phyloP scores from a whole-genome alignment of 2,113 vertebrate genomes.

The Leucosticte australis region DNA sequence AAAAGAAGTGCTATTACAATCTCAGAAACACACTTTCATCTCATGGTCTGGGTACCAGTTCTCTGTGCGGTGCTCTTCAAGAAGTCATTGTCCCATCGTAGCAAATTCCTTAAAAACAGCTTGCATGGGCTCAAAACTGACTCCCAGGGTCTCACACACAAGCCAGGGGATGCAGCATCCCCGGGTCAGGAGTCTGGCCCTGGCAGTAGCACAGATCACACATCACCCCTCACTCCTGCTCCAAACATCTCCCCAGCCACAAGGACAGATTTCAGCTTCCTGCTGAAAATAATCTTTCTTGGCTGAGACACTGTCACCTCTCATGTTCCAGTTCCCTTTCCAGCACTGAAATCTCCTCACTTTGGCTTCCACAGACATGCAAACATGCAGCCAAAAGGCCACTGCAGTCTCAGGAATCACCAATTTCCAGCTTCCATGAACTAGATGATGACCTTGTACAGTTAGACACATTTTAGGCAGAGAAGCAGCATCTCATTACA shows the following conservation, averaged over 20 bases:
- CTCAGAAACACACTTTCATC: background rate
- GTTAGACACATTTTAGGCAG: background rate
- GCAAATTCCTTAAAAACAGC: background rate
- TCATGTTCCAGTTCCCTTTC: background rate
- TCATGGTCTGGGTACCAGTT: background rate
- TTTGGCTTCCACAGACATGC: slow-evolving; percentile 28
- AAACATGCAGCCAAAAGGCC: slow-evolving; percentile 33
- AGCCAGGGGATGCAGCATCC: background rate
- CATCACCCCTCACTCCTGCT: background rate
- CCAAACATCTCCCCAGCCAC: background rate
- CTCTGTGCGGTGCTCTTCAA: slow-evolving; percentile 19
- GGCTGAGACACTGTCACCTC: background rate
- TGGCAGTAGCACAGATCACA: background rate
- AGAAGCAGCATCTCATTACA: slow-evolving; percentile 24
- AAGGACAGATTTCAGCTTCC: background rate
- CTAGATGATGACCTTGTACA: background rate
- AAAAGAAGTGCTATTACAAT: slow-evolving; percentile 46
- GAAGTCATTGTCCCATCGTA: background rate
- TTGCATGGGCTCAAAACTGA: slow-evolving; percentile 18
- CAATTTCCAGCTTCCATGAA: slow-evolving; percentile 15
- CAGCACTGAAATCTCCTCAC: slow-evolving; percentile 23
- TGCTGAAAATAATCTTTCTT: slow-evolving; percentile 5
- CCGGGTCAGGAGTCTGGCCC: background rate
- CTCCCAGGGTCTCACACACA: background rate
- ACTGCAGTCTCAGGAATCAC: slow-evolving; percentile 66